phyloP scores from a whole-genome alignment of 1,140 invertebrate genomes.

The Eumaeus atala region DNA sequence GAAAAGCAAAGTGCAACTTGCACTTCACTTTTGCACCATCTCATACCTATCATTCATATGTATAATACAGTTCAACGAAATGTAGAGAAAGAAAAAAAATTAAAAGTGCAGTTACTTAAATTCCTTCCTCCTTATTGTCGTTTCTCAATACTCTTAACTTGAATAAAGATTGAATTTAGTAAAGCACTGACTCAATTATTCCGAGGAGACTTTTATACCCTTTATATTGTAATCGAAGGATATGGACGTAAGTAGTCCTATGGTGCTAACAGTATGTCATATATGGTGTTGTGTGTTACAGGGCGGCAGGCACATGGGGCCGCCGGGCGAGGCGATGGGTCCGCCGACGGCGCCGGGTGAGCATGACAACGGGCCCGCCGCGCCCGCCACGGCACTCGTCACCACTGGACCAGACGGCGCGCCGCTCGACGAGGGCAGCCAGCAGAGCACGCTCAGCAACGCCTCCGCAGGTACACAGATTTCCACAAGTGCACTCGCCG shows the following conservation, averaged over 20 bases:
- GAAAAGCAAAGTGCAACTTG: no score
- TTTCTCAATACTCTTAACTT: no score
- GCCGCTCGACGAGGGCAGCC: slow-evolving; percentile 90
- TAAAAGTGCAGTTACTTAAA: no score
- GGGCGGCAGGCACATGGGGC: slow-evolving; percentile 58
- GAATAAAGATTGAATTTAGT: no score
- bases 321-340: slow-evolving; percentile 59
- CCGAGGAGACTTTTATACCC: no score
- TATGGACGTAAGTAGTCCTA: background rate
- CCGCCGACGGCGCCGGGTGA: slow-evolving; percentile 78
- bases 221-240: no score
- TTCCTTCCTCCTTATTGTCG: no score
- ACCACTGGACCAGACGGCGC: slow-evolving; percentile 91
- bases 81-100: no score
- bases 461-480: slow-evolving; percentile 85
- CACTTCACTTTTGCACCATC: no score
- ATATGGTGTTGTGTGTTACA: slow-evolving; percentile 20
- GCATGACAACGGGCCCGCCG: slow-evolving; percentile 77
- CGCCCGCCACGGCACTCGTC: slow-evolving; percentile 87
- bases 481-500: background rate
- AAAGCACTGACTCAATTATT: no score
- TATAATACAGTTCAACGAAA: no score
- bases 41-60: no score
- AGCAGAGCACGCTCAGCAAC: slow-evolving; percentile 93
- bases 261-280: background rate